Evolutionary conservation across 64 coral and sea anemone species (phyloP), one percentile per base, ranked within the genome.

Genomic region (Montipora foliosa): DNA sequence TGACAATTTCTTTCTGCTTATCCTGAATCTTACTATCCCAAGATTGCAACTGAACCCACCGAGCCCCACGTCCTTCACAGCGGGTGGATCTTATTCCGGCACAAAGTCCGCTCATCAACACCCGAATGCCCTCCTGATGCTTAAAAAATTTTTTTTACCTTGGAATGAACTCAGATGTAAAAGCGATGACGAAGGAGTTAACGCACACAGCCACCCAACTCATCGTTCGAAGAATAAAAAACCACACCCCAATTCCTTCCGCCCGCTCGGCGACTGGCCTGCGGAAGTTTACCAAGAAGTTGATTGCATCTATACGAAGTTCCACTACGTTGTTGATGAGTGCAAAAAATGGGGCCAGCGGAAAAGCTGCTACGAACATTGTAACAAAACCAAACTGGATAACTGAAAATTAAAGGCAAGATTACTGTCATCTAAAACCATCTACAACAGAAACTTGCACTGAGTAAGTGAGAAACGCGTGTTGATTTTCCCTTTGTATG

Each of bases 141-240:
- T 57, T 8, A 57, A 57, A 57, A 57, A 57, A 4, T 5, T 2
- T 57, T 57, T 57, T 57, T 57, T 57, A 93, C 95, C 95, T 89
- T 70, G 95, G 95, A 87, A 96, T 96, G 61, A 96, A 96, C 37
- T 96, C 95, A 22, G 95, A 96, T 0, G 94, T 96, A 89, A 96
- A 96, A 20, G 90, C 94, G 44, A 96, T 96, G 3, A 96, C 94
- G 49, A 96, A 96, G 0, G 95, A 93, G 73, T 96, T 96, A 10
- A 87, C 90, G 5, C 93, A 53, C 1, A 96, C 91, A 2, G 95
- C 79, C 10, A 93, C 24, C 89, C 78, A 89, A 64, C 95, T 96
- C 81, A 96, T 85, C 15, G 84, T 83, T 48, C 88, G 91, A 6
- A 96, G 76, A 74, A 96, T 96, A 14, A 87, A 91, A 22, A 93